A percentile compares a stretch with the other conserved stretches of the same genome.
These are phyloP conservation scores for Anadara kagoshimensis DNA, from an alignment of 1,140 invertebrate genomes.

Conservation along the genomic window DNA sequence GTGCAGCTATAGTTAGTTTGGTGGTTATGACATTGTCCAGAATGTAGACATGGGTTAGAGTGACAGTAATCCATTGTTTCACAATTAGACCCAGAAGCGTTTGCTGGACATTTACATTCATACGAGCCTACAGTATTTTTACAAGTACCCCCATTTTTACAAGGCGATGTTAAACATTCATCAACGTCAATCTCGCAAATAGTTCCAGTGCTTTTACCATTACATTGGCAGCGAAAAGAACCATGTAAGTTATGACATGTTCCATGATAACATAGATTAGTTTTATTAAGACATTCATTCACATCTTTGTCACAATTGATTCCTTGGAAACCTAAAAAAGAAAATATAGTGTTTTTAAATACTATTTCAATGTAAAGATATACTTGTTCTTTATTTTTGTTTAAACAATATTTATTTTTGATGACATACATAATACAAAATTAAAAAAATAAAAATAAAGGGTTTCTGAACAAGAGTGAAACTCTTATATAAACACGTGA, in stretches of 20 bases:
- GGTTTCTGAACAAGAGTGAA: no score
- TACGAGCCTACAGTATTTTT: not conserved
- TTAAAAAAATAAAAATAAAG: no score
- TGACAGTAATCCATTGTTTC: not conserved
- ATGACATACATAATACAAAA: no score
- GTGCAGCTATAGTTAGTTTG: slow-evolving; percentile 52
- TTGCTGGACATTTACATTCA: slow-evolving; percentile 1
- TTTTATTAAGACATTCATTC: no score
- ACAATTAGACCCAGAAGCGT: slow-evolving; percentile 14
- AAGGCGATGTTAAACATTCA: not conserved
- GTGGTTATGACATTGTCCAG: not conserved
- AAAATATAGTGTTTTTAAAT: no score
- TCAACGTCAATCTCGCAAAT: slow-evolving; percentile 21
- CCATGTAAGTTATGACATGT: slow-evolving; percentile 83
- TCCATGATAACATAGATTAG: slow-evolving; percentile 75
- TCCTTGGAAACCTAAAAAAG: no score
- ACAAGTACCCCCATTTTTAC: slow-evolving; percentile 17
- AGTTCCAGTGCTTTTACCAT: slow-evolving; percentile 77
- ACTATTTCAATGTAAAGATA: no score
- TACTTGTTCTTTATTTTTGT: no score
- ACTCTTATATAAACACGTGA: no score
- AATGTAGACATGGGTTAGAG: not conserved
- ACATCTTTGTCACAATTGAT: no score
- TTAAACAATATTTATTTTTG: no score
- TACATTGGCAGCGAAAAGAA: slow-evolving; percentile 90